These are phyloP conservation scores for Lutjanus erythropterus DNA, from an alignment of 2,113 vertebrate genomes.

Conservation along the genomic window DNA sequence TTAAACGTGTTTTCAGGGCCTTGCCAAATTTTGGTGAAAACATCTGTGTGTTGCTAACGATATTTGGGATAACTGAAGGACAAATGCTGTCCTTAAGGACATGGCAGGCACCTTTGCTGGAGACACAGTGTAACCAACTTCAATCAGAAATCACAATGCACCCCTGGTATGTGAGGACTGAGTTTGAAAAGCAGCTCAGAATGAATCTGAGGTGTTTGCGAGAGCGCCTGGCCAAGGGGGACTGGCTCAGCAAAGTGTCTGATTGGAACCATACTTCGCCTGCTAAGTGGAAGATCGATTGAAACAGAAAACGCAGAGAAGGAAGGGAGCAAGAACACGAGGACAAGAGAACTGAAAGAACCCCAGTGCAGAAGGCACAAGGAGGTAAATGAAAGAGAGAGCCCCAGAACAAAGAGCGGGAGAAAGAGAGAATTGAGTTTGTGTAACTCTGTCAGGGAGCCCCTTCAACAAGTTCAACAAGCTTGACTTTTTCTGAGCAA, in stretches of 20 bases:
- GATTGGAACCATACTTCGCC: slow-evolving; percentile 62
- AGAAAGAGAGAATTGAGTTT: slow-evolving; percentile 53
- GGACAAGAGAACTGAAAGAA: slow-evolving; percentile 38
- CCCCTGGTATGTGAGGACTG: not conserved
- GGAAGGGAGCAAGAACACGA: slow-evolving; percentile 7
- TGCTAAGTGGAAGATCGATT: slow-evolving; percentile 40
- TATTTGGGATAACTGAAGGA: not conserved
- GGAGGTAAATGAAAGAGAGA: slow-evolving; percentile 47
- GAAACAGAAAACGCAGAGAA: slow-evolving; percentile 35
- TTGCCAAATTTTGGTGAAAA: no score
- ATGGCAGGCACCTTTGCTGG: not conserved
- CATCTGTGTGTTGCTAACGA: not conserved
- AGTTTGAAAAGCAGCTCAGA: slow-evolving; percentile 28
- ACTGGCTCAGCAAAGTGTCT: slow-evolving; percentile 55
- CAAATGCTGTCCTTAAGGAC: not conserved
- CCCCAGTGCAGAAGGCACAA: slow-evolving; percentile 3
- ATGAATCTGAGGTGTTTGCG: slow-evolving; percentile 47
- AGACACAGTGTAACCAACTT: slow-evolving; percentile 9
- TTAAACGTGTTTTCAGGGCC: no score
- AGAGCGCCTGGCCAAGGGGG: slow-evolving; percentile 52
- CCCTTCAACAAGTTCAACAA: slow-evolving; percentile 70
- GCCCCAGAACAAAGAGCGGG: slow-evolving; percentile 29
- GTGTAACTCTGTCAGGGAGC: slow-evolving; percentile 70
- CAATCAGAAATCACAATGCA: slow-evolving; percentile 2
- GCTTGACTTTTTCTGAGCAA: slow-evolving; percentile 57